Conservation (phyloP, 1,140 invertebrate species). For the Tetranychus cinnabarinus region DNA sequence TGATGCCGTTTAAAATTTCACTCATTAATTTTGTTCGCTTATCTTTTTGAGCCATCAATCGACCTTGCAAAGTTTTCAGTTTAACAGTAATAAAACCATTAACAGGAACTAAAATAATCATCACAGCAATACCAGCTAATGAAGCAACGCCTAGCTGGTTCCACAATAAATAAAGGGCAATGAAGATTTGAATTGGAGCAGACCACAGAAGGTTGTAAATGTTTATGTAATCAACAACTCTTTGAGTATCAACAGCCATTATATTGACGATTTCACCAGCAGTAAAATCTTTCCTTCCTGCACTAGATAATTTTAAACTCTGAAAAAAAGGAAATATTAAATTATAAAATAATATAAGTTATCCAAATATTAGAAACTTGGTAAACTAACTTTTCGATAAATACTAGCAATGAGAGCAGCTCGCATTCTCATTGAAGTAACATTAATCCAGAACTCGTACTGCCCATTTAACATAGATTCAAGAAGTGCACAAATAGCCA, state of each 20-base stretch:
- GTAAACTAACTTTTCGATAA: conserved; percentile 7
- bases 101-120: conserved; percentile 51
- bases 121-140: conserved; percentile 22
- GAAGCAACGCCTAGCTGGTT: conserved; percentile 18
- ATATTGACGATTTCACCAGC: conserved; percentile 13
- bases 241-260: conserved; percentile 10
- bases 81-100: conserved; percentile 69
- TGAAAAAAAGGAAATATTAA: not conserved
- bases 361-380: not conserved
- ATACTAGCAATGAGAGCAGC: conserved; percentile 4
- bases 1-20: conserved; percentile 33
- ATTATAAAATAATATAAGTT: not conserved
- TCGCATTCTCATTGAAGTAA: conserved; percentile 3
- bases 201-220: conserved; percentile 14
- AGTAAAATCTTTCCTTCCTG: conserved; percentile 12
- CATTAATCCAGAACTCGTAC: conserved; percentile 2
- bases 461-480: conserved; percentile 6
- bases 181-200: conserved; percentile 15
- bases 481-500: conserved; percentile 2
- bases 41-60: conserved; percentile 20
- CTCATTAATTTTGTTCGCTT: conserved; percentile 23
- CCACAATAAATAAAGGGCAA: conserved; percentile 20
- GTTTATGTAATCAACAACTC: conserved; percentile 7
- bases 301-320: conserved; percentile 8
- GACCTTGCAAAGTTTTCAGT: conserved; percentile 30